Conservation (phyloP, 2,113 vertebrate genomes). For the Anarrhichthys ocellatus region DNA sequence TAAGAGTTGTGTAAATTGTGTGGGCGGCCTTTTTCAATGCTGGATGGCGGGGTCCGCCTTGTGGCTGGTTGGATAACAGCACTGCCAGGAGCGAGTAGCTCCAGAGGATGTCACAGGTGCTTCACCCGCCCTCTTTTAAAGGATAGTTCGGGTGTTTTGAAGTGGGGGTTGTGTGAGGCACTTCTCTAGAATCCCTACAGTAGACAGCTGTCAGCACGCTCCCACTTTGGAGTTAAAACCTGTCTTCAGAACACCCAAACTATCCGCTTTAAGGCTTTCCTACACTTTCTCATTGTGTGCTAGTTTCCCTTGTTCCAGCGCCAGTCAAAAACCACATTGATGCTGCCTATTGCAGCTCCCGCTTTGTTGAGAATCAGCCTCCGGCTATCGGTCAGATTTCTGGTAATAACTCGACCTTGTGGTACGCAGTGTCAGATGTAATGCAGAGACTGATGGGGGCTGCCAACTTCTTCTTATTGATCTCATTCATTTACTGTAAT, state of each 20-base stretch:
- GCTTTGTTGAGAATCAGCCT: conserved; percentile 17
- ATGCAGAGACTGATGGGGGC: conserved; percentile 27
- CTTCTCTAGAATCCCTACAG: background rate
- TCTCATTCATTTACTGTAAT: conserved; percentile 22
- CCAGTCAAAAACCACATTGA: background rate
- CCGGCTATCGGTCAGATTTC: conserved; percentile 13
- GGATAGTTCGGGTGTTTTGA: background rate
- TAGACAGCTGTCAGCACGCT: background rate
- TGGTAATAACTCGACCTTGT: conserved; percentile 27
- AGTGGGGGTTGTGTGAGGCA: background rate
- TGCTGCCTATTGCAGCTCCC: background rate
- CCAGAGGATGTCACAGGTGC: background rate
- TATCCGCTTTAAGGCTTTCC: background rate
- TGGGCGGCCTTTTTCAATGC: background rate
- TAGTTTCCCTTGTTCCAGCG: background rate
- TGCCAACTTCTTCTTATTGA: conserved; percentile 31
- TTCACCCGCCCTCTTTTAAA: background rate
- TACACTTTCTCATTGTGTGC: background rate
- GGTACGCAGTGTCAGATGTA: background rate
- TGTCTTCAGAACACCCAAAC: background rate
- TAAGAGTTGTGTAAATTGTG: background rate
- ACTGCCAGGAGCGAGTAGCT: background rate
- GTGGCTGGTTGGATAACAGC: background rate
- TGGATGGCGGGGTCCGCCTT: background rate
- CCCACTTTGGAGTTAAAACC: background rate